Conservation (phyloP, 35 echinoderm and acorn worm genomes). For the Holothuria glaberrima region DNA sequence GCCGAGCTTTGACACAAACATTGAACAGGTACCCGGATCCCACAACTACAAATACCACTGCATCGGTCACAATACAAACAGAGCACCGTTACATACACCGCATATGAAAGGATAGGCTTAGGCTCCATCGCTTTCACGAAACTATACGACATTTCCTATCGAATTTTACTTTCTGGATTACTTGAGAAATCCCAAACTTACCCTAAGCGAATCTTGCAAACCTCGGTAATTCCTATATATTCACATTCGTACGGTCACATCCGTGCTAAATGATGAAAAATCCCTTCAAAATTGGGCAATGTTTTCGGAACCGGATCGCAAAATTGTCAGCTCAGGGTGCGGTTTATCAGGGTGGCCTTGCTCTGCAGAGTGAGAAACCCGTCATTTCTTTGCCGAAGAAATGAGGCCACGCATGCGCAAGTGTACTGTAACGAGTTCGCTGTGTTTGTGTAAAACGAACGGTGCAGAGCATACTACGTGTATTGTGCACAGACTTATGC, state of each 20-base stretch:
- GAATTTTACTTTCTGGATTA: not conserved
- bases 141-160: not conserved
- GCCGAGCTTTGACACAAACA: too few relatives aligned
- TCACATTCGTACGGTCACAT: conserved; percentile 56
- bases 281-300: conserved; percentile 45
- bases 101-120: conserved; percentile 52
- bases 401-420: conserved; percentile 51
- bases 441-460: not conserved
- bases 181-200: conserved; percentile 23
- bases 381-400: conserved; percentile 53
- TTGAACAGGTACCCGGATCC: conserved; percentile 57
- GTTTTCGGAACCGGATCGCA: conserved; percentile 53
- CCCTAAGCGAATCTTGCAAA: conserved; percentile 47
- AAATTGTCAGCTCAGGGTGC: conserved; percentile 61
- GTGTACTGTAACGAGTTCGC: too few relatives aligned
- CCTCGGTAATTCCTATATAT: conserved; percentile 54
- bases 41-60: conserved; percentile 32
- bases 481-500: too few relatives aligned
- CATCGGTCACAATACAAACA: conserved; percentile 33
- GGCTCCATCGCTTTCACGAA: conserved; percentile 12
- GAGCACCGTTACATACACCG: conserved; percentile 41
- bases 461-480: too few relatives aligned
- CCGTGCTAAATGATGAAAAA: conserved; percentile 49
- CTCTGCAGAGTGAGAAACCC: conserved; percentile 61
- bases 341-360: conserved; percentile 58